Base-by-base conservation (phyloP, 2,113 vertebrate species). In the Neogale vison region DNA sequence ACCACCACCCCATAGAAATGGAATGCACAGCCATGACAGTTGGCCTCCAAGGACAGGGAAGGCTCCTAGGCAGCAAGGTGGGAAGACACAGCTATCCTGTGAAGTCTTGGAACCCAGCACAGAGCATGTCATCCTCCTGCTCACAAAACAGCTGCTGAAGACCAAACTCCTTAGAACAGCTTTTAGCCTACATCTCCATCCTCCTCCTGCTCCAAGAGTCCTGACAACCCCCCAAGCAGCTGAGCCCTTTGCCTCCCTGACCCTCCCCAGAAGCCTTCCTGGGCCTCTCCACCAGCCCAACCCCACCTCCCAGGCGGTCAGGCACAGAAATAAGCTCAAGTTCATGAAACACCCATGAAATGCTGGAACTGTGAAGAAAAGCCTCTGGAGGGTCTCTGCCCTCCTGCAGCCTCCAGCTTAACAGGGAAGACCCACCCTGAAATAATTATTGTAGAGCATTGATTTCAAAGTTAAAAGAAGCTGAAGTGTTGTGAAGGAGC, bases 251-350 rank as follows among this genome's bases (percentile, higher is more conserved):
- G 76, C 15, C 10, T 1, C 17, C 13, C 10, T 23, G 39, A 31
- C 0, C 36, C 20, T 21, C 29, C 7, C 2, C 6, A 31, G 50
- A 15, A 31, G 18, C n/a, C 24, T 26, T 34, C 36, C 52, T 55
- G 10, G 0, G 26, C 18, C 47, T 4, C 2, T 23, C n/a, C 36
- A 21, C n/a, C n/a, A 24, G 2, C 17, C 20, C 45, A 3, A 7
- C 10, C 61, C 9, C n/a, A 34, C 11, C 18, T 29, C 26, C 82
- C 71, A 21, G 6, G 15, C 5, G 9, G n/a, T 6, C 61, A 21
- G 6, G 14, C 57, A 2, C 4, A 9, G 88, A 55, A 94, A 47
- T 12, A 55, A n/a, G 69, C 3, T 50, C 7, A 0, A 2, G 23
- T 18, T 20, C 29, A 29, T 4, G 6, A 1, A 45, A 50, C 1